phyloP scores from a whole-genome alignment of 2,797 vertebrate species.

The Ispidina picta region DNA sequence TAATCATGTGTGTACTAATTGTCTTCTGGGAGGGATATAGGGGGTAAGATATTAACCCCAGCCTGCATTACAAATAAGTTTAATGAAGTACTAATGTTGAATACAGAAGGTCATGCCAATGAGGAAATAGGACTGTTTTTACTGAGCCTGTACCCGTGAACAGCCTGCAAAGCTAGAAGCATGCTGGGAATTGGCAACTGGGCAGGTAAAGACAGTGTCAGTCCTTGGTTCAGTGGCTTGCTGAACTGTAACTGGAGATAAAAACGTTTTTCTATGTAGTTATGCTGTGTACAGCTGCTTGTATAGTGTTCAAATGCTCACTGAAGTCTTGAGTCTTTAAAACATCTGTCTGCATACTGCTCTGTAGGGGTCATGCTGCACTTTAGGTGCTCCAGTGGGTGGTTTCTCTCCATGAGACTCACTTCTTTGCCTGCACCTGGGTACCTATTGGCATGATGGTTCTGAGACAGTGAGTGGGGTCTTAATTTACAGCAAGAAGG shows the following conservation, averaged over 20 bases:
- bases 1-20: neutral
- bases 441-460: neutral
- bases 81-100: slow-evolving; percentile 11
- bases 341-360: neutral
- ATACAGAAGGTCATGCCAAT: slow-evolving; percentile 6
- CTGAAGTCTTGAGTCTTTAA: neutral
- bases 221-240: neutral
- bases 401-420: neutral
- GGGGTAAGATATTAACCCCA: slow-evolving; percentile 12
- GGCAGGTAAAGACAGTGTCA: neutral
- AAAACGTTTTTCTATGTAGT: neutral
- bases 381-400: neutral
- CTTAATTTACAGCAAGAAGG: neutral
- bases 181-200: neutral
- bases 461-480: neutral
- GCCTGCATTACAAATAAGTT: neutral
- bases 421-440: neutral
- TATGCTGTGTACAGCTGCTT: neutral
- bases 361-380: neutral
- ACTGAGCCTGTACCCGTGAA: neutral
- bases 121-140: neutral
- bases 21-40: neutral
- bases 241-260: neutral
- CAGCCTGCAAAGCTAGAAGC: neutral
- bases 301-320: neutral